Evolutionary conservation across 2,888 invertebrate genomes (phyloP), one percentile per base, ranked within the genome.

Genomic region (Scaptomyza reducta): DNA sequence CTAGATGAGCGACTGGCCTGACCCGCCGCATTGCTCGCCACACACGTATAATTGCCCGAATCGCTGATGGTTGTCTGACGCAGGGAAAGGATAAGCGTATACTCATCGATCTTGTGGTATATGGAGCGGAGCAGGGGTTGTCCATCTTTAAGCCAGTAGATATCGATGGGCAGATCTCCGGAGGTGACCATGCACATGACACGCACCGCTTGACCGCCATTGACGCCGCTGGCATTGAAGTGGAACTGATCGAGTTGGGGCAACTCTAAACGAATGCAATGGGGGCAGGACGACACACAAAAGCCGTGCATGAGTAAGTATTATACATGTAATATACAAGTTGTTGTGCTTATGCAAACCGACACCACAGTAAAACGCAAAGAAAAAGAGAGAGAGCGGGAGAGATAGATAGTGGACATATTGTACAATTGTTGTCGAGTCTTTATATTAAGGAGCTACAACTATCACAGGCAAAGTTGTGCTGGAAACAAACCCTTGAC

Each of bases 121-220:
- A 91, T 90, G 55, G 91, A 90, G 62, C 91, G 88, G 33, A 89
- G 68, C 65, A 91, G 69, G 3, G 90, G 89, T 64, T 91, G 84
- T 57, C 91, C 92, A 82, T 93, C 92, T 88, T 93, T 93, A 40
- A 92, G 89, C 93, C 93, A 97, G 70, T 93, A 93, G 65, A 97
- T 94, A 78, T 93, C 94, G 75, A 97, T 93, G 51, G 97, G 97
- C 80, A 95, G 93, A 92, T 97, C 97, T 70, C 97, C 96, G 84
- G 95, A 94, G 74, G 94, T 93, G 77, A 95, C 94, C 79, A 95
- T 94, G 91, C 96, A 96, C 89, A 93, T 92, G 47, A 93, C 91
- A 71, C 93, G 92, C 29, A 92, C 92, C 55, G 93, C 92, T 75
- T 92, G 92, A 46, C 93, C 93, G 65, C 93, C 93, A 84, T 92